A percentile compares a stretch with the other conserved stretches of the same genome.
These are phyloP conservation scores for Morbakka virulenta DNA, from an alignment of 30 jellyfish, hydroid and myxozoan species.

Conservation along the genomic window DNA sequence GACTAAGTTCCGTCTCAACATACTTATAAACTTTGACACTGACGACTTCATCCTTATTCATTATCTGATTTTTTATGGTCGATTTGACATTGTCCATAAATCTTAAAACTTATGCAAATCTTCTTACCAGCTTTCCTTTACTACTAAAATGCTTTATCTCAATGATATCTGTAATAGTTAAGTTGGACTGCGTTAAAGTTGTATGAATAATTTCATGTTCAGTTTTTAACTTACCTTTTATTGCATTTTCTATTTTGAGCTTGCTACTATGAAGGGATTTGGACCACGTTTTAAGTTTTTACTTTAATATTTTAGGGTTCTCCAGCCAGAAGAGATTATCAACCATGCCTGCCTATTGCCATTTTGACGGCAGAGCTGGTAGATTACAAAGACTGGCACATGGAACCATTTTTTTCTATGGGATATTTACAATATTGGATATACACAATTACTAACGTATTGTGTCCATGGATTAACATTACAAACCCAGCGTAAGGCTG, in stretches of 20 bases:
- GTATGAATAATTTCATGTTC: too few species aligned
- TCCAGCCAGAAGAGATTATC: conserved; percentile 7
- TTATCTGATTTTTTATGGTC: conserved; percentile 4
- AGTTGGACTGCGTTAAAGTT: not conserved
- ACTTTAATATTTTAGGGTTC: conserved; percentile 35
- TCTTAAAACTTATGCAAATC: conserved; percentile 24
- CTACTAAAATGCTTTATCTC: conserved; percentile 10
- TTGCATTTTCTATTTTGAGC: not conserved
- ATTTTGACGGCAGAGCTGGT: conserved; percentile 40
- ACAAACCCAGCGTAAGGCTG: too few species aligned
- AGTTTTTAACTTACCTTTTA: not conserved
- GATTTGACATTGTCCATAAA: conserved; percentile 20
- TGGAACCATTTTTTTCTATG: conserved; percentile 8
- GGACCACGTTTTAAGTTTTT: conserved; percentile 14
- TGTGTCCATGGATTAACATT: too few species aligned
- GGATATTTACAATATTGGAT: too few species aligned
- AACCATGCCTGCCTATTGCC: not conserved
- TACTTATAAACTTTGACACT: conserved; percentile 25
- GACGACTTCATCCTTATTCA: conserved; percentile 10
- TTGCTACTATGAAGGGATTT: not conserved
- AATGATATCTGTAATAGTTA: too few species aligned
- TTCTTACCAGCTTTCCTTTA: conserved; percentile 20
- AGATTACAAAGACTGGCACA: conserved; percentile 32
- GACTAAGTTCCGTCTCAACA: conserved; percentile 35
- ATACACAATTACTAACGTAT: too few species aligned